Evolutionary conservation across 2,888 invertebrate species (phyloP).

Genomic region (Anarsia innoxiella): DNA sequence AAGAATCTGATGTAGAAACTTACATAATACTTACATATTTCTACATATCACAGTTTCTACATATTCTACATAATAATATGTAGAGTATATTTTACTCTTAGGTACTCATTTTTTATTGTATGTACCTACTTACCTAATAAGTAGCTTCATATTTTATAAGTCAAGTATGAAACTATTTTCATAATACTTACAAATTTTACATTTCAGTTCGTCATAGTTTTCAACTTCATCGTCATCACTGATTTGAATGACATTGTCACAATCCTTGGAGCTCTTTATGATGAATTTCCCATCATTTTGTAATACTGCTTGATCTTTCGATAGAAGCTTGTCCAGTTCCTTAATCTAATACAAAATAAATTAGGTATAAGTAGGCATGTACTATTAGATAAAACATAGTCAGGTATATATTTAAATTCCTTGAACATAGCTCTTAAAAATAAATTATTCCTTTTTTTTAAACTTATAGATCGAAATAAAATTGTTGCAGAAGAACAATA

Average conservation of each 20-base stretch:
- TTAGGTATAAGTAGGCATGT: background rate
- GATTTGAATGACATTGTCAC: constrained; percentile 63
- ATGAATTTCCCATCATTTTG: constrained; percentile 80
- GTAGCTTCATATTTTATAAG: too few species aligned
- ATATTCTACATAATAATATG: too few species aligned
- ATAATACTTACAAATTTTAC: constrained; percentile 61
- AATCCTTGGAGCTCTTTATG: constrained; percentile 34
- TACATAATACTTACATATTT: too few species aligned
- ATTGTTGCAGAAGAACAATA: constrained; percentile 9
- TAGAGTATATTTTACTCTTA: too few species aligned
- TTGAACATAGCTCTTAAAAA: background rate
- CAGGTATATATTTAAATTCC: too few species aligned
- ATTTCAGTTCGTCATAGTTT: constrained; percentile 39
- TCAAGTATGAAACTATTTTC: too few species aligned
- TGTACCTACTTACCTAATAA: too few species aligned
- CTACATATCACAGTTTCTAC: too few species aligned
- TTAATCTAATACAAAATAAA: constrained; percentile 15
- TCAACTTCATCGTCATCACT: constrained; percentile 65
- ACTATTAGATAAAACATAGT: too few species aligned
- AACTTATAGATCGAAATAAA: background rate
- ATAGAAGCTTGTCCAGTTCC: constrained; percentile 74
- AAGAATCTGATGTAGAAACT: too few species aligned
- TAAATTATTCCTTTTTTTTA: background rate
- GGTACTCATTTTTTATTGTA: too few species aligned
- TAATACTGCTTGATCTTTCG: constrained; percentile 74